A percentile compares a stretch with the other conserved stretches of the same genome.
These are phyloP conservation scores for Hippocampus mohnikei DNA, from an alignment of 2,113 vertebrate genomes.

Conservation along the genomic window DNA sequence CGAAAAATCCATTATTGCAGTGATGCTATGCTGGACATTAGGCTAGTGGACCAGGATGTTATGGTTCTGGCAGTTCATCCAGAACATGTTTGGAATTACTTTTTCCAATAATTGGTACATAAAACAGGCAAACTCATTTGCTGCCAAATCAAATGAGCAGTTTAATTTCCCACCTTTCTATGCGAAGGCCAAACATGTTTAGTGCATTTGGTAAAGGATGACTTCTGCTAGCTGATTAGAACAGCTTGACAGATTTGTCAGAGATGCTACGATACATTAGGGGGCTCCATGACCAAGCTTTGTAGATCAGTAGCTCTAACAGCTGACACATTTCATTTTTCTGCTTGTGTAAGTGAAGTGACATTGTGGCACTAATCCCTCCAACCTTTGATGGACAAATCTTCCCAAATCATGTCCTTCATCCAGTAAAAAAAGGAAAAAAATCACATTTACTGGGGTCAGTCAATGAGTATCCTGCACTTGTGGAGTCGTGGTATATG, in stretches of 20 bases:
- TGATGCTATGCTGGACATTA: neutral
- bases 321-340: neutral
- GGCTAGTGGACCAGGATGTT: neutral
- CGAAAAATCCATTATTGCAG: neutral
- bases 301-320: neutral
- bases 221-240: neutral
- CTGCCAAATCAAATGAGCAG: neutral
- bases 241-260: neutral
- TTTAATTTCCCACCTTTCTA: neutral
- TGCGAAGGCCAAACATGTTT: neutral
- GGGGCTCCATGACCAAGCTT: neutral
- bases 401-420: neutral
- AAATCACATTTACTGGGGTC: neutral
- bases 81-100: constrained; percentile 2
- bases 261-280: neutral
- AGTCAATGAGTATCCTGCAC: neutral
- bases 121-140: neutral
- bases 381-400: neutral
- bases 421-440: neutral
- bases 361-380: neutral
- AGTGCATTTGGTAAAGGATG: neutral
- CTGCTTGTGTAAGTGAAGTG: neutral
- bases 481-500: neutral
- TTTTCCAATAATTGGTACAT: constrained; percentile 6
- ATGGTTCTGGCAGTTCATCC: constrained; percentile 1